Base-by-base conservation (phyloP, 1,140 invertebrate genomes). In the Bombus breviceps region DNA sequence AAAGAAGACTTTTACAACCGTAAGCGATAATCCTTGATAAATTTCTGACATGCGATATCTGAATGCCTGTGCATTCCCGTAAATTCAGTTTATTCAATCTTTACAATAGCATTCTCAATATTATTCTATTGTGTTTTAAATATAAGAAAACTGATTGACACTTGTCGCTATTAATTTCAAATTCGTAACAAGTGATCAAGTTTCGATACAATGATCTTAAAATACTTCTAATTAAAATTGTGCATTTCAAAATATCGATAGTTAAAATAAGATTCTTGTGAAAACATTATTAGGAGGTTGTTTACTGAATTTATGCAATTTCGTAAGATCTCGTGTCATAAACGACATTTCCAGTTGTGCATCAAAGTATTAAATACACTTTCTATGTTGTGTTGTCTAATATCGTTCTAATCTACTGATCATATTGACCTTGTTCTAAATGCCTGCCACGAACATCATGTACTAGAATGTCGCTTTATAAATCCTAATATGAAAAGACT, bases 401-500 rank as follows among this genome's bases (percentile, higher is more conserved):
- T n/a, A 69, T 37, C 71, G 25, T 47, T 66, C 62, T 68, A 75
- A 32, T 57, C 47, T 64, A 88, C n/a, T 81, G 69, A 88, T 74
- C 37, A 22, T 66, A 81, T 37, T 74, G 64, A 73, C n/a, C 57
- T 15, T 39, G 18, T 71, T n/a, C 34, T 34, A 28, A 75, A 80
- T 64, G 43, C n/a, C 25, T 75, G 75, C 81, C 59, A 83, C 68
- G 32, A 78, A 83, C 47, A 86, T 43, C 43, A 72, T 41, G 13
- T 39, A 25, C 25, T 39, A 59, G 25, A 15, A 37, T 53, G 77
- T 88, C 47, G 78, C 78, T 87, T 88, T 32, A 75, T 66, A 64
- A 62, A 87, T 83, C 71, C 68, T 87, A 86, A 74, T 47, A 57
- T 47, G n/a, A 82, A 59, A 68, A 83, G 39, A 71, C 80, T 74